Conservation (phyloP, 2,888 invertebrate species). For the Lepeophtheirus nordmannii region DNA sequence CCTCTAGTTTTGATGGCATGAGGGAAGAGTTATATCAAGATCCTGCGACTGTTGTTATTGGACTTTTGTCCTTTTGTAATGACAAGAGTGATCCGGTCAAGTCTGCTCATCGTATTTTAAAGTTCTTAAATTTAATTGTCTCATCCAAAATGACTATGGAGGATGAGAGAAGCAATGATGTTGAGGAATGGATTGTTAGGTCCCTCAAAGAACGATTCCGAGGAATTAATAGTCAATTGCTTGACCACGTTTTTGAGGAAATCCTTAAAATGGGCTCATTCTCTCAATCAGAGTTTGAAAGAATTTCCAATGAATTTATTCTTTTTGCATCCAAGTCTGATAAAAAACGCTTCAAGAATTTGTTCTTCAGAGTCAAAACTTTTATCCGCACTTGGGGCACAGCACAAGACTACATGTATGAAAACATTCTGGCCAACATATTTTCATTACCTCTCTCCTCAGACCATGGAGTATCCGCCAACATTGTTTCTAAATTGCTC, state of each 20-base stretch:
- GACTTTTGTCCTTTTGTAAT: not conserved
- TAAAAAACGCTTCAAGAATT: not conserved
- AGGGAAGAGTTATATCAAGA: not conserved
- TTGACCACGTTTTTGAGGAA: not conserved
- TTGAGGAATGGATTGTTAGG: not conserved
- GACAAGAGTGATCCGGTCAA: not conserved
- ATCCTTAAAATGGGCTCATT: not conserved
- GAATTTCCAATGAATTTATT: not conserved
- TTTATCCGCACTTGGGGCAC: constrained; percentile 1
- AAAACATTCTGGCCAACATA: not conserved
- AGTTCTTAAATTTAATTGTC: not conserved
- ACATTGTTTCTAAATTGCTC: not conserved
- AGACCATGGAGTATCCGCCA: not conserved
- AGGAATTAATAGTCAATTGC: not conserved
- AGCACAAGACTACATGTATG: not conserved
- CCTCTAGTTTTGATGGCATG: not conserved
- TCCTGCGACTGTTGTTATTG: not conserved
- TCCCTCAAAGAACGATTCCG: not conserved
- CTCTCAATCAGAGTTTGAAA: not conserved
- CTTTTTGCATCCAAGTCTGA: not conserved
- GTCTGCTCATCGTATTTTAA: not conserved
- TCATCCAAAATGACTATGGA: not conserved
- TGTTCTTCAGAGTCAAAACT: not conserved
- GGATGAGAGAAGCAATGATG: not conserved
- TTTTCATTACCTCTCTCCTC: not conserved